phyloP scores from a whole-genome alignment of 2,797 vertebrate genomes.

The Centroberyx gerrardi region DNA sequence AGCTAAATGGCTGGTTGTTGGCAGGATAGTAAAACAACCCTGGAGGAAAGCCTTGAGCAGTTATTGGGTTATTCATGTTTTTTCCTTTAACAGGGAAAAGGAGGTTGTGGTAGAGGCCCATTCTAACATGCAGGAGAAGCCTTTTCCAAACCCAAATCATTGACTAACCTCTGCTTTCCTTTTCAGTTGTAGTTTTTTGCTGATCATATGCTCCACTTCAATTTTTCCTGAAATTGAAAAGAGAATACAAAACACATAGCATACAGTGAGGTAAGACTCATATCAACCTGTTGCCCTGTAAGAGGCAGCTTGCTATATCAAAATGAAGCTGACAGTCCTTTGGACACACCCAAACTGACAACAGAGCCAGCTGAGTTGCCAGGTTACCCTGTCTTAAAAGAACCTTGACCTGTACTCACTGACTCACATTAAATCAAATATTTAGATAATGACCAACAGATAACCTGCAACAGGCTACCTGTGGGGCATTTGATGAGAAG shows the following conservation, averaged over 20 bases:
- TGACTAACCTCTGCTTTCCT: conserved; percentile 84
- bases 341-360: conserved; percentile 9
- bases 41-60: neutral
- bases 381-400: conserved; percentile 23
- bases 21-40: neutral
- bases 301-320: neutral
- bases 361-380: conserved; percentile 8
- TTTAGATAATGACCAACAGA: conserved; percentile 1
- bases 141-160: neutral
- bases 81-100: neutral
- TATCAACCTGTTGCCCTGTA: conserved; percentile 1
- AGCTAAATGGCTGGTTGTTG: neutral
- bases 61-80: neutral
- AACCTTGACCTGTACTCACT: conserved; percentile 19
- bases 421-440: conserved; percentile 27
- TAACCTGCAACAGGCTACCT: neutral
- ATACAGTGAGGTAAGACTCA: neutral
- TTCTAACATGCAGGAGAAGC: neutral
- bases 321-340: neutral
- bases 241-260: conserved; percentile 7
- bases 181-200: conserved; percentile 83
- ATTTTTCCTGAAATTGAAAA: conserved; percentile 78
- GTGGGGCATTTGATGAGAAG: neutral
- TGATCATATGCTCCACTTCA: conserved; percentile 82
- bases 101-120: neutral